Base-by-base conservation (phyloP, 2,797 vertebrate species). In the Dicrostonyx torquatus region DNA sequence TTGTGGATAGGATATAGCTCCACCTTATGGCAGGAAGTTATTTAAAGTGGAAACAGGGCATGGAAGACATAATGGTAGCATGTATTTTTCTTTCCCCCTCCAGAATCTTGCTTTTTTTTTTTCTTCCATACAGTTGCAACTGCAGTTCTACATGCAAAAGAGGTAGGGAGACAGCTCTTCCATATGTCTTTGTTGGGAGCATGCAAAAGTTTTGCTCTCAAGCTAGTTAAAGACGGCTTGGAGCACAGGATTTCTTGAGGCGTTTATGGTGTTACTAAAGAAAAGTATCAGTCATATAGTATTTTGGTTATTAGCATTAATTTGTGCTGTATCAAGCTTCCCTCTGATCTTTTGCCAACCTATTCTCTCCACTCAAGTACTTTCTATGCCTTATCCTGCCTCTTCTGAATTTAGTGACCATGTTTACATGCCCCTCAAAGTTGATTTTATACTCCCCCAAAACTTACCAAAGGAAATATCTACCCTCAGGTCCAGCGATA, bases 21-120 rank as follows among this genome's bases (percentile, higher is more conserved):
- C 97, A 97, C 94, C 95, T 96, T 91, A 96, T 95, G 94, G 96
- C 31, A 90, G 48, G 60, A 96, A 94, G 90, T 96, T 94, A 89
- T 79, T 82, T 83, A 73, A 95, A 94, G 80, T 86, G n/a, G 45
- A 96, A 66, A 31, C 4, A 70, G 87, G 72, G 85, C 29, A 1
- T 12, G n/a, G 77, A 87, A 95, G 64, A 50, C 45, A 86, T 50
- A 89, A 96, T 83, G 86, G 86, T 55, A 53, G 86, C 64, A 10
- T 9, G 58, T 18, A 48, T 62, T 53, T n/a, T 31, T 34, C 29
- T 31, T 37, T 24, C 8, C 6, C 1, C 4, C 48, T 62, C 31
- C 85, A 87, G 70, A 70, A 45, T 72, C 79, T 14, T 37, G 9
- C 29, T 87, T 88, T 84, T 26, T 86, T 70, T 77, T 43, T 31